A percentile compares a stretch with the other conserved stretches of the same genome.
Conservation (phyloP, 2,113 vertebrate species). For the Polypterus senegalus region DNA sequence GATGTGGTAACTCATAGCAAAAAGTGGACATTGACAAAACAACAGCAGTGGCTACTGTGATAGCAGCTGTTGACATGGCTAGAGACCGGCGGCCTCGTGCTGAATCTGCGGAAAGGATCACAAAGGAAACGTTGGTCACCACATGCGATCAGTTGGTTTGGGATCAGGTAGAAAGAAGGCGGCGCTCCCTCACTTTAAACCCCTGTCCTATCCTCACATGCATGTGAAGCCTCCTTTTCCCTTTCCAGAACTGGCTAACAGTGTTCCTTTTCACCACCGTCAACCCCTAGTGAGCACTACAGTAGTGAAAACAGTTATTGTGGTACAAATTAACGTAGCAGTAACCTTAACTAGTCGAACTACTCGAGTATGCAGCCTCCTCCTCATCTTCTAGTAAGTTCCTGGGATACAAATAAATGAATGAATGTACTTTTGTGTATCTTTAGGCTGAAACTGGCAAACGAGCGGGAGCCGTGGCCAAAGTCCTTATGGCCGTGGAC, state of each 20-base stretch:
- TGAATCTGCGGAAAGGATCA: constrained; percentile 47
- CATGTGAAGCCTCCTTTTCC: too few species aligned
- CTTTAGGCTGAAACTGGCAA: constrained; percentile 61
- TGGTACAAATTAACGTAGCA: too few species aligned
- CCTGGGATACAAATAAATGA: constrained; percentile 16
- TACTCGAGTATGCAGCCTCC: too few species aligned
- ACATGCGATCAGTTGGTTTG: constrained; percentile 46
- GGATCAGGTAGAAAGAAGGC: constrained; percentile 49
- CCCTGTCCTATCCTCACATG: too few species aligned
- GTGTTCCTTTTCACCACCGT: too few species aligned
- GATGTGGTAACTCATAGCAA: constrained; percentile 37
- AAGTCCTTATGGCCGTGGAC: constrained; percentile 86
- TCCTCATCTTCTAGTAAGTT: constrained; percentile 21
- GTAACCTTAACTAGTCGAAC: too few species aligned
- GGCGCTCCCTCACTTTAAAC: too few species aligned
- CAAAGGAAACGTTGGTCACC: constrained; percentile 56
- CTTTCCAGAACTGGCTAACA: too few species aligned
- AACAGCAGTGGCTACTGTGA: constrained; percentile 57
- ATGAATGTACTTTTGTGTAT: constrained; percentile 24
- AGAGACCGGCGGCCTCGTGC: constrained; percentile 59
- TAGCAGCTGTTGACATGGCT: constrained; percentile 66
- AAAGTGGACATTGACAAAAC: constrained; percentile 53
- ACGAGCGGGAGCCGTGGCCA: constrained; percentile 84
- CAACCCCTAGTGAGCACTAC: too few species aligned
- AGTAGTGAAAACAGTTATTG: too few species aligned